Conservation (phyloP, 2,888 invertebrate species). For the Andrena haemorrhoa region DNA sequence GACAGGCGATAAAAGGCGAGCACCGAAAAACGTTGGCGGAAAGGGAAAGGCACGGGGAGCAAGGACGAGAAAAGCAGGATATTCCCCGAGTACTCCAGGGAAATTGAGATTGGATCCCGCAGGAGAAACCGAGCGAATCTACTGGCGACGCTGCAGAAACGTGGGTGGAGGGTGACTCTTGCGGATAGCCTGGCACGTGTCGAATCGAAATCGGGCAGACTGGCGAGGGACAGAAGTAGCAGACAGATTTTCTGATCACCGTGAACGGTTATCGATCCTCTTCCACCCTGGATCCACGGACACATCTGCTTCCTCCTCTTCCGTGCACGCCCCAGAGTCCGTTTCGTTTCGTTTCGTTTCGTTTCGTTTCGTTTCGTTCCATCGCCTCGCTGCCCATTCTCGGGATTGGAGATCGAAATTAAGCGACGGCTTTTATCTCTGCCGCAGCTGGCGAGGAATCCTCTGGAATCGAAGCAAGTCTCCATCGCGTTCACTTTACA, state of each 20-base stretch:
- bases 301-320: constrained; percentile 34
- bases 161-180: constrained; percentile 25
- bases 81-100: constrained; percentile 68
- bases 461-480: background rate
- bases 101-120: constrained; percentile 79
- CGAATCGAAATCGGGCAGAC: constrained; percentile 45
- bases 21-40: constrained; percentile 37
- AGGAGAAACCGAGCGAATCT: constrained; percentile 62
- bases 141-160: constrained; percentile 38
- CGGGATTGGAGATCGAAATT: background rate
- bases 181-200: constrained; percentile 57
- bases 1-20: constrained; percentile 59
- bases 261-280: constrained; percentile 53
- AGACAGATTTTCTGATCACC: constrained; percentile 60
- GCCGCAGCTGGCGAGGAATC: background rate
- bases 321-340: constrained; percentile 18
- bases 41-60: constrained; percentile 24
- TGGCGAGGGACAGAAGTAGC: constrained; percentile 5
- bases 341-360: background rate
- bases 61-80: constrained; percentile 32
- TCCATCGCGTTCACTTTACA: background rate
- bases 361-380: background rate
- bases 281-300: constrained; percentile 15
- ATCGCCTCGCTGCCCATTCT: background rate
- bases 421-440: constrained; percentile 1